Base-by-base conservation (phyloP, 2,797 vertebrate genomes). In the Argyrosomus regius region DNA sequence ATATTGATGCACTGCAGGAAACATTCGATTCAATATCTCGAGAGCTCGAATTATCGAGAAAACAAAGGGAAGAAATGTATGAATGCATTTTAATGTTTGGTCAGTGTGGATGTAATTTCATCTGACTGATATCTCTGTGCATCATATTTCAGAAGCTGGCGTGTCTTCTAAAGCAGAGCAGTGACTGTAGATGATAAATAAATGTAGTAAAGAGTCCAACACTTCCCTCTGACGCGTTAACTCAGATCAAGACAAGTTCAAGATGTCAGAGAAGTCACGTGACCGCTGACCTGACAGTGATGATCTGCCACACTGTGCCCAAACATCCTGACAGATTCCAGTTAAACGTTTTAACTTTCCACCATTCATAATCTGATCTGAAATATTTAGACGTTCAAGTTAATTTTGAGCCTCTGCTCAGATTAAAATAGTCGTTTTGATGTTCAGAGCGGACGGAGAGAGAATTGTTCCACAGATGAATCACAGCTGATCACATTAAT, bases 391-490 rank as follows among this genome's bases (percentile, higher is more conserved):
- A 83, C 28, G 0, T 60, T 72, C 3, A 0, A 53, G 43, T 72
- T 41, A 39, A 35, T 1, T 20, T 1, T 1, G 60, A 67, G 56
- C 52, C 6, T 75, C 56, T 52, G 72, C 52, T 14, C 65, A 14
- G 61, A 65, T 76, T 62, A 67, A 82, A 84, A 73, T 57, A 53
- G 64, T 39, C 9, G 12, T n/a, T 83, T 72, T 78, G 56, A 75
- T 67, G 64, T 45, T 35, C 1, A 31, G 64, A 10, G 41, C 41
- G 62, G 48, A 49, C 22, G 3, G 35, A 0, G 66, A 50, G 66
- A 50, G 12, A 57, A 35, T 31, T 18, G 59, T 73, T 88, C 87
- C 26, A 45, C 82, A 12, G 69, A 83, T 79, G 43, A 57, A 54
- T 86, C 56, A 16, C 43, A 11, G 17, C 35, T 9, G 35, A 39